Evolutionary conservation across 37 sponge, comb jelly and placozoan genomes (phyloP), one percentile per base, ranked within the genome.

Genomic region (Spongilla lacustris): DNA sequence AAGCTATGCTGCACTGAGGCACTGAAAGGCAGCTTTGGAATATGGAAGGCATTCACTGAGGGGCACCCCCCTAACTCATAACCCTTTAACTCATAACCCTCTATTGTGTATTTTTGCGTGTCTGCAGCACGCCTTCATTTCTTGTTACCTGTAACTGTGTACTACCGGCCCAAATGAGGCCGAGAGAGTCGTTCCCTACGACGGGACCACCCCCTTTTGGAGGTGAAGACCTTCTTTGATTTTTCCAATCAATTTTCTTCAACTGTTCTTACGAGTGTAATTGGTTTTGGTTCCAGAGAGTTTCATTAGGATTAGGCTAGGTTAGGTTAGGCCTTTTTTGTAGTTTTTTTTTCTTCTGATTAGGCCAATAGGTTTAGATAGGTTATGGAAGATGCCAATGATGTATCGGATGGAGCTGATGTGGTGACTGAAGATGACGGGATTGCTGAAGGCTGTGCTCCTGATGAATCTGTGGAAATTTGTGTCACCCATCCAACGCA

Each of bases 1-100:
- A 80, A 71, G 34, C 36, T 77, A 58, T 77, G 71, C 79, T 76
- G 77, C 77, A 35, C 37, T 35, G 71, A 81, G 26, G 82, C 71
- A 27, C 31, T 81, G 26, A 25, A 70, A 34, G 71, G 82, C 26
- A 46, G 38, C 35, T 36, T 76, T 38, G 27, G 34, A 36, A 76
- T 76, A 76, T 76, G 77, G 77, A 76, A 76, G 36, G 34, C 77
- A 76, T 58, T 58, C 58, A 58, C 58, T 58, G 58, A 58, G 58
- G 58, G 58, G 58, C 58, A 58, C 58, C 58, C 58, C 58, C 58
- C 58, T 58, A 58, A 58, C 58, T 58, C 58, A 58, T 58, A 58
- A 58, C 58, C 58, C 21, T 58, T 58, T 58, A 58, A 58, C 58
- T 58, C 58, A 58, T 58, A 58, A 58, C 58, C 58, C 58, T 58